phyloP scores from a whole-genome alignment of 2,113 vertebrate genomes.

The Eulemur rufifrons region DNA sequence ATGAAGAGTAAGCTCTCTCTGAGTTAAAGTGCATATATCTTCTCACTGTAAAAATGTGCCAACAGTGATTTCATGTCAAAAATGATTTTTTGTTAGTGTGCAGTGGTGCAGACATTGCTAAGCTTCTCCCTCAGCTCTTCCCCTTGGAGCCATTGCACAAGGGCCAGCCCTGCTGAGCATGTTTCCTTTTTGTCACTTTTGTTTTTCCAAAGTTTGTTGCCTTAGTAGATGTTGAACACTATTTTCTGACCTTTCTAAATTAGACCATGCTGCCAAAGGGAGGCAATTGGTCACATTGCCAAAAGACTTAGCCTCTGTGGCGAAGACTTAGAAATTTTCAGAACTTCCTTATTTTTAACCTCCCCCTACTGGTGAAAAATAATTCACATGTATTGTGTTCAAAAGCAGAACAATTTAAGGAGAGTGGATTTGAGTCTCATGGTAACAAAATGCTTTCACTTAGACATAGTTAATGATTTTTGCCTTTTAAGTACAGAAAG shows the following conservation, averaged over 20 bases:
- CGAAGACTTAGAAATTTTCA: constrained; percentile 23
- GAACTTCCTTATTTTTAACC: constrained; percentile 20
- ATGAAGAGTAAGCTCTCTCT: background rate
- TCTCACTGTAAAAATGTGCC: background rate
- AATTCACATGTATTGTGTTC: background rate
- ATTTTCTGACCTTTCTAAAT: constrained; percentile 37
- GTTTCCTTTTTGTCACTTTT: constrained; percentile 40
- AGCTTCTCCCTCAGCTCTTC: background rate
- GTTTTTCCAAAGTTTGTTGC: constrained; percentile 13
- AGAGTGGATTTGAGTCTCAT: background rate
- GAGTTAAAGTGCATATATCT: background rate
- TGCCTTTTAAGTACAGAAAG: constrained; percentile 27
- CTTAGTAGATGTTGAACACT: background rate
- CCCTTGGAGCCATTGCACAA: background rate
- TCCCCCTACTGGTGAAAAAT: constrained; percentile 57
- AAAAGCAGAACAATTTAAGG: background rate
- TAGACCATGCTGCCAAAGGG: background rate
- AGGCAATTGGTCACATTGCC: background rate
- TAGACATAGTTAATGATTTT: constrained; percentile 6
- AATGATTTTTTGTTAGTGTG: background rate
- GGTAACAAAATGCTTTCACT: constrained; percentile 41
- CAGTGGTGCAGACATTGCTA: background rate
- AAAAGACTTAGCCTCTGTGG: background rate
- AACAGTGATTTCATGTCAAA: background rate
- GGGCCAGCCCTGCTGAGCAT: background rate